Evolutionary conservation across 53 echinoderm and acorn worm species (phyloP).

Genomic region (Henricia sp.): DNA sequence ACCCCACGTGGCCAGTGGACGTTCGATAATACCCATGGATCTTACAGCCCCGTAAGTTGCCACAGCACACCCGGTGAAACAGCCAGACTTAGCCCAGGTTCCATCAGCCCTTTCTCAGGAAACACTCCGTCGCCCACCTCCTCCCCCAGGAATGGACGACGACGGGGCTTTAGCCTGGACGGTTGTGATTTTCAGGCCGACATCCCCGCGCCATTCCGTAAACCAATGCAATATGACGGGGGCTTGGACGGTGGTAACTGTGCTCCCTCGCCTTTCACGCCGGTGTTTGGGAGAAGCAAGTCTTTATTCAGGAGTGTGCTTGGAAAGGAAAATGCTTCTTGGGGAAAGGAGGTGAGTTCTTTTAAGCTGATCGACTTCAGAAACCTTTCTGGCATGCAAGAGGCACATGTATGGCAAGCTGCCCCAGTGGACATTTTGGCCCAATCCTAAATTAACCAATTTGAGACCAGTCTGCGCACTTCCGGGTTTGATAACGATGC

Average conservation of each 20-base stretch:
- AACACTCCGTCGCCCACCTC: conserved; percentile 65
- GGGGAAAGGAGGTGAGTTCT: conserved; percentile 68
- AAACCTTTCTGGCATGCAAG: too few species aligned
- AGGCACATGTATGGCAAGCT: too few species aligned
- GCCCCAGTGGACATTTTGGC: too few species aligned
- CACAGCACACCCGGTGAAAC: neutral
- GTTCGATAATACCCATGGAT: conserved; percentile 18
- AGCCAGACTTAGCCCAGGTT: conserved; percentile 10
- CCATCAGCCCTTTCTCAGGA: conserved; percentile 15
- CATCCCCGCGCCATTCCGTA: conserved; percentile 71
- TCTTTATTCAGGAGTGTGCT: conserved; percentile 81
- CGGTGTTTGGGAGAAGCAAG: conserved; percentile 72
- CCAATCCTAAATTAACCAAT: too few species aligned
- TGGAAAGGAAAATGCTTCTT: conserved; percentile 62
- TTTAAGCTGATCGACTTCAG: too few species aligned
- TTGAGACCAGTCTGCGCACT: too few species aligned
- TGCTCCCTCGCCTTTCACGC: conserved; percentile 64
- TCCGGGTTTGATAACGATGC: too few species aligned
- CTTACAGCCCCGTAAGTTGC: conserved; percentile 1
- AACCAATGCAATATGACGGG: conserved; percentile 51
- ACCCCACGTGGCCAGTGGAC: conserved; percentile 10
- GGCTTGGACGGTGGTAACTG: conserved; percentile 45
- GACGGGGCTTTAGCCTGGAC: conserved; percentile 53
- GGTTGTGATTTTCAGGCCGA: conserved; percentile 70
- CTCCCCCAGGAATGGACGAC: conserved; percentile 56